Conservation (phyloP, 2,113 vertebrate genomes). For the Oxyruncus cristatus region DNA sequence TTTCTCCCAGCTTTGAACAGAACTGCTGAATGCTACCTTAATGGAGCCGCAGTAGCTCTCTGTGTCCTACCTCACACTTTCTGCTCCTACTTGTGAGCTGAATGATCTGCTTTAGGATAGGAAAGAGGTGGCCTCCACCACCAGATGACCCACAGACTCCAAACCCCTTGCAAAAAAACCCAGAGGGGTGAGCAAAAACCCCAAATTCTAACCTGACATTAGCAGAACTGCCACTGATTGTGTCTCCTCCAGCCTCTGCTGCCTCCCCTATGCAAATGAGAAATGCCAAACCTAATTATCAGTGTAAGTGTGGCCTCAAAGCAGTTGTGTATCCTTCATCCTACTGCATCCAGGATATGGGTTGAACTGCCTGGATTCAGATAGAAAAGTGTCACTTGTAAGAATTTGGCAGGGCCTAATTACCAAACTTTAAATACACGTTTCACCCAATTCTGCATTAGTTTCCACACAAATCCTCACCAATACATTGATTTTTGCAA, state of each 20-base stretch:
- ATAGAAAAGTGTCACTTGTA: not conserved
- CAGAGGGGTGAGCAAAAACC: not conserved
- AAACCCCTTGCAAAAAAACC: not conserved
- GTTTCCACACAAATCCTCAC: not conserved
- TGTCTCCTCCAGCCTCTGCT: not conserved
- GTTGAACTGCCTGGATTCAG: not conserved
- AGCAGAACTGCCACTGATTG: not conserved
- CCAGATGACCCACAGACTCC: not conserved
- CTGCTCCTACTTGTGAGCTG: not conserved
- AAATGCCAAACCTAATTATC: not conserved
- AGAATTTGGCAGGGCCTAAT: not conserved
- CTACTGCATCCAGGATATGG: not conserved
- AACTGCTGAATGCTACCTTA: not conserved
- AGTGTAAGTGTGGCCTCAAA: not conserved
- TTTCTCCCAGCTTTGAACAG: not conserved
- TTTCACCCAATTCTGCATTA: not conserved
- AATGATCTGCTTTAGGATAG: not conserved
- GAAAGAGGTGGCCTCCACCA: not conserved
- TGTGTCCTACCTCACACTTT: not conserved
- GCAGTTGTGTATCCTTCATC: not conserved
- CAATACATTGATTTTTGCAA: rapidly evolving
- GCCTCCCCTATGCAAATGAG: not conserved
- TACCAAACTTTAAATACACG: not conserved
- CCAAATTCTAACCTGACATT: not conserved
- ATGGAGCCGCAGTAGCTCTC: not conserved